Percentiles rank a stretch among this genome's conserved stretches.
Conservation (phyloP, 1,140 invertebrate genomes). For the Zaprionus capensis region DNA sequence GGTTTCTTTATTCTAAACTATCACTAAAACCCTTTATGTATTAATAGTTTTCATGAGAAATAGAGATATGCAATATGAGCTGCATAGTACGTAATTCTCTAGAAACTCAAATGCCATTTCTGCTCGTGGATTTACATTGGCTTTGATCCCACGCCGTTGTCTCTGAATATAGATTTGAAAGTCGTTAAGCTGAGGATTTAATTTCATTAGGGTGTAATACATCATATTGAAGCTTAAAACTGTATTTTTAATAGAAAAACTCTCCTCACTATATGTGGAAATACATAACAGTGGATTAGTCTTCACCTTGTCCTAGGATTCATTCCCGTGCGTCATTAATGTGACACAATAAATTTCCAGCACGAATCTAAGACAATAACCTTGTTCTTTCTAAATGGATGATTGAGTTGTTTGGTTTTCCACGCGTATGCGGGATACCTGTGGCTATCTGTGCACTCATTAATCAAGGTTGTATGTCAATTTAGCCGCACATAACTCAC, state of each 20-base stretch:
- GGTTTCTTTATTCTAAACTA: no score
- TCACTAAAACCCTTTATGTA: no score
- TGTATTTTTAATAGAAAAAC: no score
- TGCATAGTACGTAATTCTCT: no score
- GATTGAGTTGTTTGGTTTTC: constrained; percentile 45
- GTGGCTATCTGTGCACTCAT: constrained; percentile 26
- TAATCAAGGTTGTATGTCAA: constrained; percentile 72
- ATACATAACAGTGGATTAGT: not conserved
- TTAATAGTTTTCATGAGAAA: no score
- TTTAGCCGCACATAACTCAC: constrained; percentile 62
- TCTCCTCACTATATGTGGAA: no score
- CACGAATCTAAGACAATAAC: constrained; percentile 53
- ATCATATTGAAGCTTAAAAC: no score
- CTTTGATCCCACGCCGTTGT: no score
- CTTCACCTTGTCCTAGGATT: constrained; percentile 26
- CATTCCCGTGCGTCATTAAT: constrained; percentile 39
- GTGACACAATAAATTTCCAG: constrained; percentile 57
- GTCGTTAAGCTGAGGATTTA: not conserved
- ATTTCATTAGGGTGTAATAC: not conserved
- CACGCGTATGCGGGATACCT: constrained; percentile 8
- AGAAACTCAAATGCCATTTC: no score
- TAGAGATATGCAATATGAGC: no score
- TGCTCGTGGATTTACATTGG: no score
- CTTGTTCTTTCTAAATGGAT: constrained; percentile 35
- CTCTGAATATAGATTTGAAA: not conserved